phyloP scores from a whole-genome alignment of 2,888 invertebrate genomes.

The Poecilus cupreus region DNA sequence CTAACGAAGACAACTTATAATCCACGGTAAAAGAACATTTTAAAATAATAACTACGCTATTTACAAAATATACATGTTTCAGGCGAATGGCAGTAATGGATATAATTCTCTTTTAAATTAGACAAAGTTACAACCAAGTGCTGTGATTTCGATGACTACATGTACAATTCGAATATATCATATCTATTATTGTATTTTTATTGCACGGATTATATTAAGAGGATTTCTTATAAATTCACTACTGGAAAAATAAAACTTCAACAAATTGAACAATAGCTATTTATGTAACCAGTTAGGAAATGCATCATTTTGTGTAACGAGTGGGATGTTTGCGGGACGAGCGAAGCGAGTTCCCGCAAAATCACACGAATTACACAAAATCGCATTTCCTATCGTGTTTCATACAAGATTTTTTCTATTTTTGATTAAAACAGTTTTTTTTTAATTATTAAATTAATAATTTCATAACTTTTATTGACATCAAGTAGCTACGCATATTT shows the following conservation, averaged over 20 bases:
- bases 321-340: no score
- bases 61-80: constrained; percentile 57
- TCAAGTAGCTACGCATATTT: no score
- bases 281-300: no score
- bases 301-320: no score
- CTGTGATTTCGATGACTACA: constrained; percentile 35
- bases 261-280: no score
- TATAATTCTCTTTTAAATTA: constrained; percentile 28
- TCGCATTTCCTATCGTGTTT: no score
- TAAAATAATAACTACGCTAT: constrained; percentile 56
- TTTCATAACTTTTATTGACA: no score
- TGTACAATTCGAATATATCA: constrained; percentile 27
- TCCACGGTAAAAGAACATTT: constrained; percentile 53
- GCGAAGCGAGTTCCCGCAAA: no score
- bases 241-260: constrained; percentile 5
- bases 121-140: constrained; percentile 27
- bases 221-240: background rate
- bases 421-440: no score
- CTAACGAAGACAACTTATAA: constrained; percentile 44
- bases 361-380: no score
- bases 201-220: constrained; percentile 51
- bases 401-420: no score
- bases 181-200: constrained; percentile 54
- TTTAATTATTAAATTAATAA: no score
- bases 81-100: constrained; percentile 62